Evolutionary conservation across 2,113 vertebrate genomes (phyloP).

Genomic region (Nothocercus nigrocapillus): DNA sequence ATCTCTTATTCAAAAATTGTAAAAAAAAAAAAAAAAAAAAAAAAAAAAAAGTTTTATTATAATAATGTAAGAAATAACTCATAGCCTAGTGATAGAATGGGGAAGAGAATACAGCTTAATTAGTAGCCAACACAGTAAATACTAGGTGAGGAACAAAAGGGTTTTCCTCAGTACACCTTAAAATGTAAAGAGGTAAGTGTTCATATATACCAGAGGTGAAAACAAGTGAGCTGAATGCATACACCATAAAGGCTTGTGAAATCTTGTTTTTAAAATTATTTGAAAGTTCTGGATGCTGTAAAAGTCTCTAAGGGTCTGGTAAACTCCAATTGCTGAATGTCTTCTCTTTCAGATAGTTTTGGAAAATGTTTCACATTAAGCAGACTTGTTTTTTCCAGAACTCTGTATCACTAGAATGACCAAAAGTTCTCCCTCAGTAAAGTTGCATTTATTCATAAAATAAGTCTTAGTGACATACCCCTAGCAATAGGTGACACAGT

Average conservation of each 20-base stretch:
- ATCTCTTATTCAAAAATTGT: neutral
- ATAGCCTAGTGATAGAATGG: neutral
- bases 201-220: neutral
- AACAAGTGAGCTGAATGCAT: neutral
- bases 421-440: neutral
- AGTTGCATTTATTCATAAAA: neutral
- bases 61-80: neutral
- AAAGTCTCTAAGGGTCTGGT: neutral
- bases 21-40: neutral
- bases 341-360: neutral
- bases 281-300: neutral
- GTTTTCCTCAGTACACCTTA: neutral
- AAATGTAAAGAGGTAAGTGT: neutral
- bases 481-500: neutral
- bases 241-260: neutral
- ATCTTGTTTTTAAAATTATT: neutral
- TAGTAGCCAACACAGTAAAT: neutral
- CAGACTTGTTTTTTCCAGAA: neutral
- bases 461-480: neutral
- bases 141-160: neutral
- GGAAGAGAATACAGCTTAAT: constrained; percentile 10
- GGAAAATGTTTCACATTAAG: neutral
- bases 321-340: neutral
- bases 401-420: neutral
- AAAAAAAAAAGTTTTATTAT: neutral